phyloP scores from a whole-genome alignment of 2,113 vertebrate species.

The Tetrax tetrax region DNA sequence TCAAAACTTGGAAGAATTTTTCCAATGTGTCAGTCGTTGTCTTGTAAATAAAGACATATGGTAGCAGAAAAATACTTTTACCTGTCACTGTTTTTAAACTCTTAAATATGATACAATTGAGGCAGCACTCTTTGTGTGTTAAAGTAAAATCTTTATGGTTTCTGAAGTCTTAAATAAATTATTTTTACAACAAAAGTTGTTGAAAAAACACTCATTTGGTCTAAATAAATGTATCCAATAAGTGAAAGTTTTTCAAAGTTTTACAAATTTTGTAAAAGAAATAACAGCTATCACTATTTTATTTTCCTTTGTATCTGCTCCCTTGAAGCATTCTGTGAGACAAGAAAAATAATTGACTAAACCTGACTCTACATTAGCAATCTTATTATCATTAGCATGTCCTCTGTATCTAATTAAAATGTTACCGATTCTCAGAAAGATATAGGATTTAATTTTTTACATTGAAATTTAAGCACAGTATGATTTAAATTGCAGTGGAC shows the following conservation, averaged over 20 bases:
- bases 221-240: background rate
- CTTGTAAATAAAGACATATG: background rate
- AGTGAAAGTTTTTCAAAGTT: background rate
- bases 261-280: background rate
- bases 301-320: background rate
- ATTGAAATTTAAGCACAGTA: background rate
- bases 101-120: background rate
- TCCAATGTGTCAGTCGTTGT: background rate
- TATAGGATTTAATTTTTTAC: background rate
- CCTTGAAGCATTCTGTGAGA: background rate
- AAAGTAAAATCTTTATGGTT: background rate
- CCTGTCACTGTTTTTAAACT: background rate
- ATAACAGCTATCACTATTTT: background rate
- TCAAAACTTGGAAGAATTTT: background rate
- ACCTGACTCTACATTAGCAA: background rate
- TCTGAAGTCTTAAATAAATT: background rate
- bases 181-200: background rate
- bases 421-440: background rate
- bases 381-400: background rate
- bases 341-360: background rate
- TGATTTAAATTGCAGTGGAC: background rate
- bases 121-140: rapidly evolving
- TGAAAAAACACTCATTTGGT: background rate
- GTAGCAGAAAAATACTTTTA: background rate
- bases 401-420: background rate